Evolutionary conservation across 2,113 vertebrate species (phyloP).

Genomic region (Rhadina sibilatrix): DNA sequence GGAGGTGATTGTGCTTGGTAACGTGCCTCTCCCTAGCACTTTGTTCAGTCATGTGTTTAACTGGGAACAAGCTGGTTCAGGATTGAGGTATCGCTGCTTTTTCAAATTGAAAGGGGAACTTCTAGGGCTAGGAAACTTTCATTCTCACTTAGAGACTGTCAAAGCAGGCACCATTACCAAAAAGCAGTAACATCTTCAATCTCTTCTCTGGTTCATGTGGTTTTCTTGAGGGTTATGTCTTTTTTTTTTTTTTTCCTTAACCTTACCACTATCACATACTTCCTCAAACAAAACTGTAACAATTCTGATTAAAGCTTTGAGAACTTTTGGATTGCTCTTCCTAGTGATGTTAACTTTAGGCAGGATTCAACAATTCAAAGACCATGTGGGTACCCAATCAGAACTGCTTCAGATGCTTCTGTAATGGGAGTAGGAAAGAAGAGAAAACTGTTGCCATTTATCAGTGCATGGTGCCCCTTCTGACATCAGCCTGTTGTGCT

Average conservation of each 20-base stretch:
- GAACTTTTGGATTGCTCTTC: background rate
- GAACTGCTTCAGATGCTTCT: background rate
- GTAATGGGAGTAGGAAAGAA: background rate
- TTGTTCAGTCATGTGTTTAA: background rate
- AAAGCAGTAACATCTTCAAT: background rate
- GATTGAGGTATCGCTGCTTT: background rate
- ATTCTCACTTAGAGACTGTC: background rate
- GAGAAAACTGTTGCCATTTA: background rate
- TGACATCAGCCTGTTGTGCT: constrained; percentile 24
- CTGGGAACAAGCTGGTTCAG: background rate
- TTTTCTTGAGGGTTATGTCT: background rate
- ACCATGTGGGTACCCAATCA: background rate
- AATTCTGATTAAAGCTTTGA: background rate
- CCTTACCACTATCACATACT: background rate
- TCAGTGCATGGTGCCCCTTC: constrained; percentile 7
- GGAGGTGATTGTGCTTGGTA: background rate
- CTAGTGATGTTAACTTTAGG: background rate
- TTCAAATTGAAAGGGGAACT: background rate
- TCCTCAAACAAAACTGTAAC: background rate
- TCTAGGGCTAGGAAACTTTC: background rate
- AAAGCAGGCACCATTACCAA: background rate
- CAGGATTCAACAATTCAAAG: background rate
- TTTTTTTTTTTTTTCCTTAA: background rate
- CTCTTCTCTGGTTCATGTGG: background rate
- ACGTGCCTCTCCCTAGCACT: background rate